Evolutionary conservation across 2,888 invertebrate species (phyloP), one percentile per base, ranked within the genome.

Genomic region (Calameuta filiformis): DNA sequence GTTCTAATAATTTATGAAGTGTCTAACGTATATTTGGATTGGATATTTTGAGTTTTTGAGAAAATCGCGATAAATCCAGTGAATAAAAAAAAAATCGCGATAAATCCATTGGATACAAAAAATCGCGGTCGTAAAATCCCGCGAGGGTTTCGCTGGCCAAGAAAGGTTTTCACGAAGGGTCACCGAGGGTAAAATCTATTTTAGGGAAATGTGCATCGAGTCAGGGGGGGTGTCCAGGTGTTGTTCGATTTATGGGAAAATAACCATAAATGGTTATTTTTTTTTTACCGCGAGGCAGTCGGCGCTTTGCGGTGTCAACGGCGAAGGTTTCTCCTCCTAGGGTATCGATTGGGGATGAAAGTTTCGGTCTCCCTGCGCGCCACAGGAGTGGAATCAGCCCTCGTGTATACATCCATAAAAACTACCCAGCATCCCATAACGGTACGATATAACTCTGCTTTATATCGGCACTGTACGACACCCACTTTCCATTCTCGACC

Each of bases 391-490:
- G 35, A 77, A 34, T 68, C 35, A n/a, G 23, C 35, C 23, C 23
- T 35, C 73, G 15, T 69, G 76, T 73, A 56, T 56, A 75, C 74
- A 37, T 74, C 74, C 74, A 77, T 75, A 78, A 76, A 76, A 76
- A 79, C 73, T 73, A 73, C 73, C 79, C 76, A 73, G 35, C 73
- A 30, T 31, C 76, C 76, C 79, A 79, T 79, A 79, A 79, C 79
- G 31, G 30, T 23, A 68, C 31, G 74, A 76, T 76, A 79, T 76
- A 76, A 76, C 76, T 76, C 75, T 69, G 69, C 40, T 79, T 79
- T 77, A 76, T 76, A 73, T 73, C 76, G 12, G 9, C 34, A 31
- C 73, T 15, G 23, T 73, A 34, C 34, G n/a, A 68, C 12, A 37
- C 23, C n/a, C 30, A 35, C 35, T 34, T 33, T 74, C 71, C 78